A percentile compares a stretch with the other conserved stretches of the same genome.
Conservation (phyloP, 2,797 vertebrate genomes). For the Esox lucius region DNA sequence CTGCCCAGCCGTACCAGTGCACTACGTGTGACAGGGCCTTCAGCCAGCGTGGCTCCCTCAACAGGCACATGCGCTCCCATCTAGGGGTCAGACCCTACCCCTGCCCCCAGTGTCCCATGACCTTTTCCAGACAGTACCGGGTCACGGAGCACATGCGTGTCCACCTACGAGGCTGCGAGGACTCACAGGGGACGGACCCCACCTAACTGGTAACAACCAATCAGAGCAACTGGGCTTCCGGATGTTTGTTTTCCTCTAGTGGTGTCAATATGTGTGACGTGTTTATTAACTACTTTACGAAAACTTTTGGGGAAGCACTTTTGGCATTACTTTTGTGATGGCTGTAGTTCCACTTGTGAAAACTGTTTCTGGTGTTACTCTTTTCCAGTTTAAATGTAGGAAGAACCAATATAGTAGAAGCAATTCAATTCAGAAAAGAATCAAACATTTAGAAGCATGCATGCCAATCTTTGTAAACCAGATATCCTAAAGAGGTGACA, state of each 20-base stretch:
- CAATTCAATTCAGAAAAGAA: no score
- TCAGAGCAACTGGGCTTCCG: not conserved
- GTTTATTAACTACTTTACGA: not conserved
- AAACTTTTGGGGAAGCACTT: not conserved
- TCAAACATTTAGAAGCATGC: not conserved
- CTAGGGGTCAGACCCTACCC: constrained; percentile 74
- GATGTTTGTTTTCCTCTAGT: not conserved
- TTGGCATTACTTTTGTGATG: not conserved
- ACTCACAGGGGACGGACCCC: constrained; percentile 30
- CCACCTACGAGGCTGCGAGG: constrained; percentile 61
- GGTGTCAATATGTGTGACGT: no score
- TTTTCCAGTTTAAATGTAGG: no score
- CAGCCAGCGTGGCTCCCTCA: constrained; percentile 75
- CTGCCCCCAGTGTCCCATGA: constrained; percentile 75
- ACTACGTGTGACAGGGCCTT: constrained; percentile 70
- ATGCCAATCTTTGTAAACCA: not conserved
- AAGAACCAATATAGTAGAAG: no score
- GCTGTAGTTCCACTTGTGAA: no score
- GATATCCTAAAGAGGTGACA: not conserved
- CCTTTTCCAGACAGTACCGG: constrained; percentile 77
- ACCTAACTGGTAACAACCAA: not conserved
- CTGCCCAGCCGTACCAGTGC: constrained; percentile 64
- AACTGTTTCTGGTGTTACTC: no score
- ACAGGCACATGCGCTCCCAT: constrained; percentile 75
- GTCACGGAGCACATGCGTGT: constrained; percentile 77